Evolutionary conservation across 2,113 vertebrate genomes (phyloP).

Genomic region (Poicephalus gulielmi): DNA sequence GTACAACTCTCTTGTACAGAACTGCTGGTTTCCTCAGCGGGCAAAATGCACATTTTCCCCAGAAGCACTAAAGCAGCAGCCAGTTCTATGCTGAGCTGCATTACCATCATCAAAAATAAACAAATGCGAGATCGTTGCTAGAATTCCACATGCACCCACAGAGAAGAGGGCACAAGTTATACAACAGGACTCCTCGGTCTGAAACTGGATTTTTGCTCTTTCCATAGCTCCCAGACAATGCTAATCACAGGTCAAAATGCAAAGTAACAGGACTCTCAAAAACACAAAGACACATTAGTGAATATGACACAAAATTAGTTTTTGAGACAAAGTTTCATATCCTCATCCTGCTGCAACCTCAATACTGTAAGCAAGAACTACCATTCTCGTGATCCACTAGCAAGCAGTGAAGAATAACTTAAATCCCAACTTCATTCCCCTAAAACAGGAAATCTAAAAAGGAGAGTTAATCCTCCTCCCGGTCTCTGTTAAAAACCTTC

Average conservation of each 20-base stretch:
- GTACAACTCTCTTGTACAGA: background rate
- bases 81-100: background rate
- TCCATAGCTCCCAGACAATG: background rate
- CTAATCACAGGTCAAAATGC: background rate
- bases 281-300: background rate
- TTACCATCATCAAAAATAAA: background rate
- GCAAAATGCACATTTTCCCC: accelerated
- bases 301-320: background rate
- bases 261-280: background rate
- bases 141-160: background rate
- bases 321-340: background rate
- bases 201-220: background rate
- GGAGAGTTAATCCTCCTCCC: background rate
- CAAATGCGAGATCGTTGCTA: background rate
- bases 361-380: background rate
- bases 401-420: background rate
- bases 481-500: background rate
- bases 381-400: background rate
- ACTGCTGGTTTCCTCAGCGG: background rate
- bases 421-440: background rate
- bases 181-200: background rate
- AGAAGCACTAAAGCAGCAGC: background rate
- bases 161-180: background rate
- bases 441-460: background rate
- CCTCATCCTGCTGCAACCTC: background rate